Conservation (phyloP, 2,797 vertebrate species). For the Clarias laeviceps region DNA sequence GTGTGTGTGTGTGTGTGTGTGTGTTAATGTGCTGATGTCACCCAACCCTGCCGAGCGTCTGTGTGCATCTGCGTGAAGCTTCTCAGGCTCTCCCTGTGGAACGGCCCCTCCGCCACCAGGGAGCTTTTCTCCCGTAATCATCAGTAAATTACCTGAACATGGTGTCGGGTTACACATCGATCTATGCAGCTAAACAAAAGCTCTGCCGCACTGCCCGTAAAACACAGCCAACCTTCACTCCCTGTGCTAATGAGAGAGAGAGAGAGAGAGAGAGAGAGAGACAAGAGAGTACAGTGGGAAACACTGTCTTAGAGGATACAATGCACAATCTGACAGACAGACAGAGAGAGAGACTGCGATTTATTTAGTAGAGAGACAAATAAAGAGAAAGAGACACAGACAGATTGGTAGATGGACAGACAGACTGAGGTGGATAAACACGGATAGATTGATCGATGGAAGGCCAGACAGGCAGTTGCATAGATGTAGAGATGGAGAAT, state of each 20-base stretch:
- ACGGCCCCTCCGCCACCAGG: conserved; percentile 39
- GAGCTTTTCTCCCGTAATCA: conserved; percentile 59
- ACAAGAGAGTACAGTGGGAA: conserved; percentile 1
- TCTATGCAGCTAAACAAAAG: conserved; percentile 55
- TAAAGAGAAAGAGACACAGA: not conserved
- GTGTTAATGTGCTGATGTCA: conserved; percentile 25
- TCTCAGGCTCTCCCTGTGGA: conserved; percentile 21
- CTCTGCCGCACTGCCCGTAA: conserved; percentile 41
- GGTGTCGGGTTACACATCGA: conserved; percentile 55
- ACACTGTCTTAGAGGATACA: conserved; percentile 3
- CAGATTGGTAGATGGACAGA: too few relatives aligned
- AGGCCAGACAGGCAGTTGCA: too few relatives aligned
- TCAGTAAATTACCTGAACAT: conserved; percentile 60
- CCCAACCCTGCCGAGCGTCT: not conserved
- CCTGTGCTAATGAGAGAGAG: conserved; percentile 35
- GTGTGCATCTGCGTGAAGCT: conserved; percentile 6
- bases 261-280: not conserved
- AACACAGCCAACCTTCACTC: conserved; percentile 29
- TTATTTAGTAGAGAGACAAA: not conserved
- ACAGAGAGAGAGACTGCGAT: not conserved
- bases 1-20: not conserved
- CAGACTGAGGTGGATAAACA: not conserved
- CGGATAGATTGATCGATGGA: not conserved
- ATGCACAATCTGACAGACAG: not conserved
- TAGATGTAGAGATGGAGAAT: too few relatives aligned